Evolutionary conservation across 2,113 vertebrate species (phyloP).

Genomic region (Phodopus roborovskii): DNA sequence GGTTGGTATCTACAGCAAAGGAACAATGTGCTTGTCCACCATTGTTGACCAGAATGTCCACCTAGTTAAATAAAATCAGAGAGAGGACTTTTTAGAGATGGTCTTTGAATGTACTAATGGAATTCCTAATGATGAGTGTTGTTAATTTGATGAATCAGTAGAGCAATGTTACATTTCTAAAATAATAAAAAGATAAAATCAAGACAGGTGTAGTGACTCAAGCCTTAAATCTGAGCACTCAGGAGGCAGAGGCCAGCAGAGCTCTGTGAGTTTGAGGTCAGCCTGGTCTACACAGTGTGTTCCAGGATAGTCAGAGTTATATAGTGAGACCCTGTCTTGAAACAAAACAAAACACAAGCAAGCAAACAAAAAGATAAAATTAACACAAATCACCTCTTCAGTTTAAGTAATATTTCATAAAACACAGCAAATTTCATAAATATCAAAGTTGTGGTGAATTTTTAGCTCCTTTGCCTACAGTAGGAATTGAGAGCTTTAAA

Average conservation of each 20-base stretch:
- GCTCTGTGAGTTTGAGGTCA: not conserved
- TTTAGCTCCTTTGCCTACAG: not conserved
- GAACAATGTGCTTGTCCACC: constrained; percentile 93
- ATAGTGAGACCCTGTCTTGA: not conserved
- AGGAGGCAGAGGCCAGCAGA: not conserved
- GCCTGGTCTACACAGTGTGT: not conserved
- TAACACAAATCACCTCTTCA: not conserved
- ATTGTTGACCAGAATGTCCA: constrained; percentile 96
- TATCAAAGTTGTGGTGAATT: not conserved
- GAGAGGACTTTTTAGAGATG: not conserved
- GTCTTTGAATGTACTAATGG: not conserved
- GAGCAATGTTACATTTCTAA: constrained; percentile 13
- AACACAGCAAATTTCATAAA: constrained; percentile 24
- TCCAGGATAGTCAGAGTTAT: not conserved
- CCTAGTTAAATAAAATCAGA: constrained; percentile 81
- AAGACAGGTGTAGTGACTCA: not conserved
- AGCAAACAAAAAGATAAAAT: not conserved
- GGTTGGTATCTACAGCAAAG: constrained; percentile 89
- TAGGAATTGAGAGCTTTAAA: not conserved
- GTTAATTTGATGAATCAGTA: not conserved
- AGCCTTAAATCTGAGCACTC: not conserved
- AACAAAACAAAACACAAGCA: not conserved
- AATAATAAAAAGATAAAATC: constrained; percentile 12
- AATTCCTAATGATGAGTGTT: not conserved
- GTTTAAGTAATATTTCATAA: constrained; percentile 31